Evolutionary conservation across 2,797 vertebrate genomes (phyloP).

Genomic region (Hoplostethus atlanticus): DNA sequence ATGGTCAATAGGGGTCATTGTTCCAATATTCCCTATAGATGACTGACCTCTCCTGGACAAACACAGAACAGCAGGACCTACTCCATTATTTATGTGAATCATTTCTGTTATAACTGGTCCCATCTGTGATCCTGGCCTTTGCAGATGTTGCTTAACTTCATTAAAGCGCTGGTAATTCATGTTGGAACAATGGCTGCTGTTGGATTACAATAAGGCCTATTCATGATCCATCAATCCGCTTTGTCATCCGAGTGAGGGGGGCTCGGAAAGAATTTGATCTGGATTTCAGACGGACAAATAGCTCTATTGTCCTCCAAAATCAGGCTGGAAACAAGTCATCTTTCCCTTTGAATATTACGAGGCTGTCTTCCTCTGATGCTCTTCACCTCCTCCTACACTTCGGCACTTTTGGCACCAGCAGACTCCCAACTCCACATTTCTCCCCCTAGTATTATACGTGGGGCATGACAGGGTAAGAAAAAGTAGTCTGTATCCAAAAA

Average conservation of each 20-base stretch:
- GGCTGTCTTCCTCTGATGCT: slow-evolving; percentile 38
- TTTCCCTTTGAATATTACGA: slow-evolving; percentile 34
- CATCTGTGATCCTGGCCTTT: slow-evolving; percentile 61
- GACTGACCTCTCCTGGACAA: slow-evolving; percentile 75
- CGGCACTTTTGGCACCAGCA: slow-evolving; percentile 18
- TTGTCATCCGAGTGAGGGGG: slow-evolving; percentile 58
- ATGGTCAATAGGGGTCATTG: slow-evolving; percentile 59
- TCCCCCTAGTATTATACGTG: not conserved
- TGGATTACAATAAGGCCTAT: slow-evolving; percentile 69
- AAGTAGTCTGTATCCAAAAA: slow-evolving; percentile 63
- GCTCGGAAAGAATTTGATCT: slow-evolving; percentile 67
- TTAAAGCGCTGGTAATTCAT: slow-evolving; percentile 44
- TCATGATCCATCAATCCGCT: slow-evolving; percentile 63
- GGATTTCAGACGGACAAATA: slow-evolving; percentile 58
- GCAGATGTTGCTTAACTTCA: slow-evolving; percentile 68
- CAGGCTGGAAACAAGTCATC: slow-evolving; percentile 47
- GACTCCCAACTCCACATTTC: slow-evolving; percentile 17
- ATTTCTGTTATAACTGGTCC: slow-evolving; percentile 43
- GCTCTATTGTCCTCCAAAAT: slow-evolving; percentile 60
- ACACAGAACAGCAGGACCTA: slow-evolving; percentile 46
- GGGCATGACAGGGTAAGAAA: slow-evolving; percentile 26
- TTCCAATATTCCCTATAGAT: slow-evolving; percentile 38
- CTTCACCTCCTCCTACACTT: slow-evolving; percentile 29
- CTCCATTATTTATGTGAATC: slow-evolving; percentile 48
- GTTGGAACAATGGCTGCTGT: slow-evolving; percentile 44